These are phyloP conservation scores for Drosophila tripunctata DNA, from an alignment of 2,888 invertebrate species.

Conservation along the genomic window DNA sequence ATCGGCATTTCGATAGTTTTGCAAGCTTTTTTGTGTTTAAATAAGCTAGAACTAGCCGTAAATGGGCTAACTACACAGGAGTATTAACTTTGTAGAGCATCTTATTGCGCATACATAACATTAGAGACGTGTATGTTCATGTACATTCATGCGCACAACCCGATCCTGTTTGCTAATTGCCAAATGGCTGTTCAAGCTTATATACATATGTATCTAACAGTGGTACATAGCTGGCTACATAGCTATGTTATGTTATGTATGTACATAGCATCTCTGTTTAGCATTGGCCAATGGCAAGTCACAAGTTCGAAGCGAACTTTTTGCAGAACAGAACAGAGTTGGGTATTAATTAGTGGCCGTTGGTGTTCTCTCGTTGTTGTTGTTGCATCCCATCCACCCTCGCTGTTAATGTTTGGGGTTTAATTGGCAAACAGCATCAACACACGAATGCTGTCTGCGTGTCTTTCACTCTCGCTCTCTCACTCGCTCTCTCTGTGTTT, in stretches of 20 bases:
- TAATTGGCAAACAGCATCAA: slow-evolving; percentile 42
- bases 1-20: too few relatives aligned
- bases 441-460: slow-evolving; percentile 16
- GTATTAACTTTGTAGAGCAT: too few relatives aligned
- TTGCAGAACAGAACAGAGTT: neutral
- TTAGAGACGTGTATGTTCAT: too few relatives aligned
- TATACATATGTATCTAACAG: neutral
- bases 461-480: neutral
- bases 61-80: too few relatives aligned
- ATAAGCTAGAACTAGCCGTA: too few relatives aligned
- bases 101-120: too few relatives aligned
- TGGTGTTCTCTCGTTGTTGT: slow-evolving; percentile 2
- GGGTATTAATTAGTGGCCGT: slow-evolving; percentile 43
- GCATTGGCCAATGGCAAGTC: slow-evolving; percentile 39
- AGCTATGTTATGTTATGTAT: too few relatives aligned
- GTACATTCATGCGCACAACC: neutral
- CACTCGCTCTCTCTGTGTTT: neutral
- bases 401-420: slow-evolving; percentile 40
- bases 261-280: too few relatives aligned
- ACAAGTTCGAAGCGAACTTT: too few relatives aligned
- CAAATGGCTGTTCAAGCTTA: neutral
- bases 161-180: neutral
- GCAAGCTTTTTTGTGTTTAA: too few relatives aligned
- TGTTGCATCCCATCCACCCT: slow-evolving; percentile 47
- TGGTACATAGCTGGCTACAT: too few relatives aligned